Percentiles rank a stretch among this genome's conserved stretches.
Evolutionary conservation across 2,113 vertebrate genomes (phyloP).

Genomic region (Ceyx cyanopectus): DNA sequence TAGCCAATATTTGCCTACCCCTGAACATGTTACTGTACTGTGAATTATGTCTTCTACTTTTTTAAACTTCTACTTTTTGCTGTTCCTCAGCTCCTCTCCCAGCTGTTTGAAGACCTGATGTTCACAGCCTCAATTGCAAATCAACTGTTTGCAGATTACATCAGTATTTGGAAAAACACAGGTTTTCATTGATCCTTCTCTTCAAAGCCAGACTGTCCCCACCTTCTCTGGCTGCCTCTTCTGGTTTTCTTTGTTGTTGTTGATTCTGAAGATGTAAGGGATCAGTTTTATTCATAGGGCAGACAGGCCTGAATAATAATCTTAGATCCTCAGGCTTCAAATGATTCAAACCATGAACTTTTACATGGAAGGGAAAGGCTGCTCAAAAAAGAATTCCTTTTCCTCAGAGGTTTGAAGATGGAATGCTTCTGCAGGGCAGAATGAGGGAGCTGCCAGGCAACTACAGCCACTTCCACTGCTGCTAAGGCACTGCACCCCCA

Average conservation of each 20-base stretch:
- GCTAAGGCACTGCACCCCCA: neutral
- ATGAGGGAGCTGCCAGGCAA: neutral
- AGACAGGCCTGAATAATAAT: neutral
- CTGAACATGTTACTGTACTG: neutral
- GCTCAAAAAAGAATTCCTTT: neutral
- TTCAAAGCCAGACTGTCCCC: neutral
- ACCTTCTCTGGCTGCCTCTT: neutral
- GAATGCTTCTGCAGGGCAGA: neutral
- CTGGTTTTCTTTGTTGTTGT: neutral
- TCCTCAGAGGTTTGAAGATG: neutral
- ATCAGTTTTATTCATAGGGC: neutral
- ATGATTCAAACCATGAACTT: neutral
- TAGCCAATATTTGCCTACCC: neutral
- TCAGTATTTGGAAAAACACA: neutral
- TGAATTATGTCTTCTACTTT: neutral
- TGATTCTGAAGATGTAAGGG: neutral
- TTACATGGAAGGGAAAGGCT: neutral
- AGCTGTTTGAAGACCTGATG: neutral
- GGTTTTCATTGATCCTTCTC: neutral
- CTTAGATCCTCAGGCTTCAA: neutral
- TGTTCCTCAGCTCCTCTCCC: neutral
- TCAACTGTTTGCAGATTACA: neutral
- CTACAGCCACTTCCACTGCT: neutral
- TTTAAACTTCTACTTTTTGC: neutral
- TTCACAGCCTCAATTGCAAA: neutral